These are phyloP conservation scores for Scaptomyza graminum DNA, from an alignment of 1,140 invertebrate genomes.

Conservation along the genomic window DNA sequence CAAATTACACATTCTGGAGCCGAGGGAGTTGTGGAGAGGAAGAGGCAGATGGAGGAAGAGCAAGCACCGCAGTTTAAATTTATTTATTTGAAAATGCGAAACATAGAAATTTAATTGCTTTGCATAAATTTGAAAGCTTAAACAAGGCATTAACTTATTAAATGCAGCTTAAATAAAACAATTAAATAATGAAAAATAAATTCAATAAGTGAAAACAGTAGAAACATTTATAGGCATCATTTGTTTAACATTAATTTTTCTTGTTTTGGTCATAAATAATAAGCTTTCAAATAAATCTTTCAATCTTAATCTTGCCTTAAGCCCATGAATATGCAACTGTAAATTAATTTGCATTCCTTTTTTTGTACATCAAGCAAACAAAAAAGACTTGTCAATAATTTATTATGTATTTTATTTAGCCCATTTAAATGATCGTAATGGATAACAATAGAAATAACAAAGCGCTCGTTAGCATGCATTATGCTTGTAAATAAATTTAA, in stretches of 20 bases:
- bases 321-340: background rate
- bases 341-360: background rate
- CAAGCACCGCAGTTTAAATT: background rate
- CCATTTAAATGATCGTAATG: slow-evolving; percentile 43
- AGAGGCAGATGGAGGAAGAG: no score
- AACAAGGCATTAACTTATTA: background rate
- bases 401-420: slow-evolving; percentile 32
- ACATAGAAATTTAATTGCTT: background rate
- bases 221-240: background rate
- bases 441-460: slow-evolving; percentile 50
- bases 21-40: no score
- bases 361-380: background rate
- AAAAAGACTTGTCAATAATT: slow-evolving; percentile 28
- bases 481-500: slow-evolving; percentile 73
- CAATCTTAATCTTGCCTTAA: background rate
- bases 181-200: background rate
- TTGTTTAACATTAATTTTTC: no score
- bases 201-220: background rate
- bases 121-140: background rate
- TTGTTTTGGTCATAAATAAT: no score
- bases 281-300: background rate
- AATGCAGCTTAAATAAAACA: background rate
- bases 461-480: slow-evolving; percentile 71
- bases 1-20: background rate
- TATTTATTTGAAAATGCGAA: background rate